phyloP scores from a whole-genome alignment of 2,888 invertebrate genomes.

The Microdon myrmicae region DNA sequence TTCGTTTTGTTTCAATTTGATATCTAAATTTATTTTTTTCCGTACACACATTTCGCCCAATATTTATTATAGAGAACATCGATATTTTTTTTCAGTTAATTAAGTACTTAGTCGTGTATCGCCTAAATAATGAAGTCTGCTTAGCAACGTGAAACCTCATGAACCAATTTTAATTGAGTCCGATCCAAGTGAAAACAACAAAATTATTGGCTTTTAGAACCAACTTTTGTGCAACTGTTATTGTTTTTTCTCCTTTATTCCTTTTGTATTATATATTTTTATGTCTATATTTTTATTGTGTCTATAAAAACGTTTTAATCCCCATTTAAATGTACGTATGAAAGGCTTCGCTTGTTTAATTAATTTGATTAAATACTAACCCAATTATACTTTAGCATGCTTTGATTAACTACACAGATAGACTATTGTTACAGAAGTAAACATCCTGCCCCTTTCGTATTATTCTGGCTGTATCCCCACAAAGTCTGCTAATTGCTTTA shows the following conservation, averaged over 20 bases:
- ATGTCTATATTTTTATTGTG: slow-evolving; percentile 22
- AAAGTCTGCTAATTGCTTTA: no score
- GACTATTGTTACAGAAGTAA: no score
- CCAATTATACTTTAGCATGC: slow-evolving; percentile 35
- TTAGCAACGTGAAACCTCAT: neutral
- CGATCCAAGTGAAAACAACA: neutral
- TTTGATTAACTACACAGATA: no score
- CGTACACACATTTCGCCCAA: slow-evolving; percentile 21
- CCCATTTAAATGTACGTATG: neutral
- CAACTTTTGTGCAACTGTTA: slow-evolving; percentile 42
- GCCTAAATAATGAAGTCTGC: neutral
- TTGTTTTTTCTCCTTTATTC: no score
- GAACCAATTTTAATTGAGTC: neutral
- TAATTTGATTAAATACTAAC: slow-evolving; percentile 5
- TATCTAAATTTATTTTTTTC: slow-evolving; percentile 49
- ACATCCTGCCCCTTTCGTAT: no score
- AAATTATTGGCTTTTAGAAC: slow-evolving; percentile 47
- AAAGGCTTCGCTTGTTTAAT: slow-evolving; percentile 5
- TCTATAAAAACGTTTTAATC: slow-evolving; percentile 24
- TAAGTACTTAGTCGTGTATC: slow-evolving; percentile 5
- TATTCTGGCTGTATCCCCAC: no score
- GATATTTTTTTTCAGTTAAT: slow-evolving; percentile 12
- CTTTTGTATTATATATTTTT: no score
- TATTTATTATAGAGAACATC: slow-evolving; percentile 15
- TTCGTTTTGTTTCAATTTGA: slow-evolving; percentile 10